These are phyloP conservation scores for Listronotus oregonensis DNA, from an alignment of 1,140 invertebrate species.

Conservation along the genomic window DNA sequence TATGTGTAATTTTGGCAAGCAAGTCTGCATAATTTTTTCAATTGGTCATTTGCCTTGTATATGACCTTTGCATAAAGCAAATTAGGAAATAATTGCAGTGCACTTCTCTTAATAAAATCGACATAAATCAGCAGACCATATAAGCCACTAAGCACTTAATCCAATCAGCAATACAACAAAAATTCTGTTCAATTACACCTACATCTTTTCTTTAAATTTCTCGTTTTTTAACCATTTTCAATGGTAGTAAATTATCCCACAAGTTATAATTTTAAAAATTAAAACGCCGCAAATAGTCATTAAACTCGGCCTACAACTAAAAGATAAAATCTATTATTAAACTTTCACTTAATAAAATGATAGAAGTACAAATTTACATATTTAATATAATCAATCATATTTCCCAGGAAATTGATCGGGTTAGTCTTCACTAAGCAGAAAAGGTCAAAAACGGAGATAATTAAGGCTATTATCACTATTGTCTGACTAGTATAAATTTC, in stretches of 20 bases:
- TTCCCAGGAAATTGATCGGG: neutral
- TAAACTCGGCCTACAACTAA: constrained; percentile 17
- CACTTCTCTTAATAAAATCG: neutral
- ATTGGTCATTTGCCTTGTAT: too few relatives aligned
- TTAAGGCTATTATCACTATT: too few relatives aligned
- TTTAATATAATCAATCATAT: constrained; percentile 6
- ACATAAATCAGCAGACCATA: neutral
- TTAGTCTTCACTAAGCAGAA: neutral
- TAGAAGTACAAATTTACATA: constrained; percentile 6
- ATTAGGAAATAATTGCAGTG: neutral
- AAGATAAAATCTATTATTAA: constrained; percentile 17
- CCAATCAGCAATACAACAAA: constrained; percentile 1
- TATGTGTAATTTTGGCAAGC: too few relatives aligned
- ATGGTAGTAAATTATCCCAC: constrained; percentile 7
- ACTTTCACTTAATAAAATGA: constrained; percentile 18
- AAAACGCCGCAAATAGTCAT: constrained; percentile 20
- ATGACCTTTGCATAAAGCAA: neutral
- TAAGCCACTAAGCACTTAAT: neutral
- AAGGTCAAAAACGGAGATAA: too few relatives aligned
- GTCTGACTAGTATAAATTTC: too few relatives aligned
- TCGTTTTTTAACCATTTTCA: neutral
- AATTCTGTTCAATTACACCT: constrained; percentile 22
- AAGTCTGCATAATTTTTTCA: too few relatives aligned
- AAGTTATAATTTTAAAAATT: constrained; percentile 23
- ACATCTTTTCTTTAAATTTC: constrained; percentile 9